Percentiles rank a stretch among this genome's conserved stretches.
These are phyloP conservation scores for Heliconius eleuchia DNA, from an alignment of 1,140 invertebrate species.

Conservation along the genomic window DNA sequence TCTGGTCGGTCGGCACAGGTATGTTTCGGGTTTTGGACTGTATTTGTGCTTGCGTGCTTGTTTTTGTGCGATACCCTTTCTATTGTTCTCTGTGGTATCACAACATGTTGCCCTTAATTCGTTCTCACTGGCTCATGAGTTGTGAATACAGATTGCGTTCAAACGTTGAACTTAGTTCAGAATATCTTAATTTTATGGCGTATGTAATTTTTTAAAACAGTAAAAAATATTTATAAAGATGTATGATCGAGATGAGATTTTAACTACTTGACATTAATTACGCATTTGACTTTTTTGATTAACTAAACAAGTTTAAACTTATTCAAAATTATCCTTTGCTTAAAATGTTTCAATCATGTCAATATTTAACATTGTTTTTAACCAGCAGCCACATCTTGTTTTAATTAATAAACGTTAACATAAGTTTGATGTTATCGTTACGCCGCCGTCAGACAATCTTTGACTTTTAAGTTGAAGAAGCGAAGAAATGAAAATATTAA, in stretches of 20 bases:
- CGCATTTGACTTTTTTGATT: neutral
- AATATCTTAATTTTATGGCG: constrained; percentile 39
- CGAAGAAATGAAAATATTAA: too few species aligned
- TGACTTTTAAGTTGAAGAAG: too few species aligned
- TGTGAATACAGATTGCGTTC: constrained; percentile 68
- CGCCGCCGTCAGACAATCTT: too few species aligned
- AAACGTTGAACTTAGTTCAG: constrained; percentile 30
- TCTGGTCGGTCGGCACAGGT: constrained; percentile 51
- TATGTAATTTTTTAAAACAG: constrained; percentile 21
- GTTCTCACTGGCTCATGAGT: constrained; percentile 72
- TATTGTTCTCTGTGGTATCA: constrained; percentile 77
- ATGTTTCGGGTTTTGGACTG: constrained; percentile 57
- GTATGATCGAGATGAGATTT: neutral
- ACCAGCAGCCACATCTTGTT: too few species aligned
- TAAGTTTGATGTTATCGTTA: too few species aligned
- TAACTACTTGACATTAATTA: neutral
- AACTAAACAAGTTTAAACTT: neutral
- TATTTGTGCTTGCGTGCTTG: constrained; percentile 66
- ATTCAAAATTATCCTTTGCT: too few species aligned
- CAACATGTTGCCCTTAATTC: constrained; percentile 75
- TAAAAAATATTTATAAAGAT: neutral
- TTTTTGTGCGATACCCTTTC: constrained; percentile 71
- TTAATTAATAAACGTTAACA: too few species aligned
- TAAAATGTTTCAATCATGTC: too few species aligned
- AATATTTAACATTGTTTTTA: too few species aligned